Percentiles rank a stretch among this genome's conserved stretches.
Conservation (phyloP, 2,888 invertebrate genomes). For the Portevinia maculata region DNA sequence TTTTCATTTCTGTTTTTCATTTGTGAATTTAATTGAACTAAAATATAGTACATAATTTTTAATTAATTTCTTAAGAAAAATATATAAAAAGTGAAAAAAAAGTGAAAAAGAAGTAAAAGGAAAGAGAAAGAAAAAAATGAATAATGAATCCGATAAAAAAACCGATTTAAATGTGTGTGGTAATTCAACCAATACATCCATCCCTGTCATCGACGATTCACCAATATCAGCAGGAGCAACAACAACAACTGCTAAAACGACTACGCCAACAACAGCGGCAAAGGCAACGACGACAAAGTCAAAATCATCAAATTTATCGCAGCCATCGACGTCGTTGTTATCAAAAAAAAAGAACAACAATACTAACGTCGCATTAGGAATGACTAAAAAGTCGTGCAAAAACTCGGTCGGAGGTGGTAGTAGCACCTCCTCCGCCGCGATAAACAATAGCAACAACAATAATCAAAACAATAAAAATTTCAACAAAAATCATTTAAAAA, state of each 20-base stretch:
- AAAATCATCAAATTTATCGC: slow-evolving; percentile 71
- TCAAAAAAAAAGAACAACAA: slow-evolving; percentile 65
- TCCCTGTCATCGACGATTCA: slow-evolving; percentile 76
- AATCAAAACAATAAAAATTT: slow-evolving; percentile 70
- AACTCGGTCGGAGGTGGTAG: slow-evolving; percentile 51
- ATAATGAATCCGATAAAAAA: slow-evolving; percentile 81
- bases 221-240: slow-evolving; percentile 74
- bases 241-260: slow-evolving; percentile 42
- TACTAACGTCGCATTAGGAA: slow-evolving; percentile 36
- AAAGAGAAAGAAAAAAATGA: slow-evolving; percentile 76
- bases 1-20: slow-evolving; percentile 51
- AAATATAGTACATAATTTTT: slow-evolving; percentile 40
- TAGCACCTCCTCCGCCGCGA: slow-evolving; percentile 46
- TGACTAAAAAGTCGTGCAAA: slow-evolving; percentile 69
- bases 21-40: slow-evolving; percentile 66
- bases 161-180: slow-evolving; percentile 81
- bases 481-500: slow-evolving; percentile 73
- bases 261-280: slow-evolving; percentile 51
- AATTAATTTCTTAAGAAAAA: slow-evolving; percentile 53
- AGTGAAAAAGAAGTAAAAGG: slow-evolving; percentile 66
- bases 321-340: slow-evolving; percentile 54
- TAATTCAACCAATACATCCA: slow-evolving; percentile 79
- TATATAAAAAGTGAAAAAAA: slow-evolving; percentile 56
- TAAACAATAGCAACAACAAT: slow-evolving; percentile 60
- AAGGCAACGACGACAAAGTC: slow-evolving; percentile 74